A percentile compares a stretch with the other conserved stretches of the same genome.
Conservation (phyloP, 1,140 invertebrate species). For the Arion vulgaris region DNA sequence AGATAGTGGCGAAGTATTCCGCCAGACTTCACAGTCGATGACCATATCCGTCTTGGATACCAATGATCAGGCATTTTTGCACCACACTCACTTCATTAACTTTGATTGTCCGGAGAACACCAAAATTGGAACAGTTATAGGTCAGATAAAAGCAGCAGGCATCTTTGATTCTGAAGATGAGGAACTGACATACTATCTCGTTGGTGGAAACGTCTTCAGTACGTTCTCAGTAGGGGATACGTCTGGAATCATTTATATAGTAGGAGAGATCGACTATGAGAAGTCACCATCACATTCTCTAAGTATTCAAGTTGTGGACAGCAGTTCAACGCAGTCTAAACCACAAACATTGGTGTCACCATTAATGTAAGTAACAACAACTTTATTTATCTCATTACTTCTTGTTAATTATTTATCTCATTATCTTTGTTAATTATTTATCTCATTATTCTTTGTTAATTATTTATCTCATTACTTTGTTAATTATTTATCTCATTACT, state of each 20-base stretch:
- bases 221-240: conserved; percentile 97
- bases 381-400: too few species aligned
- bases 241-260: conserved; percentile 97
- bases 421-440: too few species aligned
- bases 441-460: too few species aligned
- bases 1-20: conserved; percentile 75
- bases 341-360: conserved; percentile 81
- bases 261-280: conserved; percentile 90
- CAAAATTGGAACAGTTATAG: conserved; percentile 91
- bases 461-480: too few species aligned
- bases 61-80: conserved; percentile 67
- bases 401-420: too few species aligned
- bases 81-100: conserved; percentile 76
- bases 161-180: conserved; percentile 89
- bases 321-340: conserved; percentile 57
- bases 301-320: conserved; percentile 66
- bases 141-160: conserved; percentile 77
- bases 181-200: conserved; percentile 98
- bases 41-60: conserved; percentile 63
- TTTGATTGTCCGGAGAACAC: conserved; percentile 94
- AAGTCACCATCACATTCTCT: conserved; percentile 80
- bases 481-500: too few species aligned
- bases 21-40: conserved; percentile 70
- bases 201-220: conserved; percentile 97
- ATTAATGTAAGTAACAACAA: conserved; percentile 78